phyloP scores from a whole-genome alignment of 2,888 invertebrate genomes.

The Creontiades dilutus region DNA sequence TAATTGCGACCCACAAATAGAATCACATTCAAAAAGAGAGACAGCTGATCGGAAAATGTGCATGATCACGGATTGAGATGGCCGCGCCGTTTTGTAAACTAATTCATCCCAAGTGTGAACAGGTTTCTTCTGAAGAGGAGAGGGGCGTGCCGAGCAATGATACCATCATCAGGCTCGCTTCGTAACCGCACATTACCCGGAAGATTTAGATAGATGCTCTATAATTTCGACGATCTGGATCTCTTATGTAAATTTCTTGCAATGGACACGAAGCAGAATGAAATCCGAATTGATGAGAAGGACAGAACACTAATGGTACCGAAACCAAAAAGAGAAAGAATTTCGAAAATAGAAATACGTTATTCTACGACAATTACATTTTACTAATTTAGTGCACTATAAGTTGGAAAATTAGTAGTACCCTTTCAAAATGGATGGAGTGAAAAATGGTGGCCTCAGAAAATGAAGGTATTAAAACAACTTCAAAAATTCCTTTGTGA shows the following conservation, averaged over 20 bases:
- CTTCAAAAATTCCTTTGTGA: too few species aligned
- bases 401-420: too few species aligned
- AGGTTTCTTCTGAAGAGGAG: constrained; percentile 25
- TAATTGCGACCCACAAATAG: neutral
- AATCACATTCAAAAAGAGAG: neutral
- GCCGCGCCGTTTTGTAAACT: constrained; percentile 8
- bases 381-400: too few species aligned
- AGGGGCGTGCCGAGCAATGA: constrained; percentile 41
- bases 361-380: too few species aligned
- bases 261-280: neutral
- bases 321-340: too few species aligned
- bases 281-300: neutral
- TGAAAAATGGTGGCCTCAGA: too few species aligned
- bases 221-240: constrained; percentile 49
- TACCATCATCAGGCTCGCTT: constrained; percentile 30
- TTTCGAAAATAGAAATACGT: too few species aligned
- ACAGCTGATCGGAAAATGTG: neutral
- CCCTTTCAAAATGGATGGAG: too few species aligned
- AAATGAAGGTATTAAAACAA: too few species aligned
- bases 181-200: constrained; percentile 17
- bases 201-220: too few species aligned
- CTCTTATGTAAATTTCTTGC: constrained; percentile 44
- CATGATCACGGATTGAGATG: neutral
- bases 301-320: too few species aligned
- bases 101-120: constrained; percentile 24